Base-by-base conservation (phyloP, 2,113 vertebrate genomes). In the Empidonax alnorum region DNA sequence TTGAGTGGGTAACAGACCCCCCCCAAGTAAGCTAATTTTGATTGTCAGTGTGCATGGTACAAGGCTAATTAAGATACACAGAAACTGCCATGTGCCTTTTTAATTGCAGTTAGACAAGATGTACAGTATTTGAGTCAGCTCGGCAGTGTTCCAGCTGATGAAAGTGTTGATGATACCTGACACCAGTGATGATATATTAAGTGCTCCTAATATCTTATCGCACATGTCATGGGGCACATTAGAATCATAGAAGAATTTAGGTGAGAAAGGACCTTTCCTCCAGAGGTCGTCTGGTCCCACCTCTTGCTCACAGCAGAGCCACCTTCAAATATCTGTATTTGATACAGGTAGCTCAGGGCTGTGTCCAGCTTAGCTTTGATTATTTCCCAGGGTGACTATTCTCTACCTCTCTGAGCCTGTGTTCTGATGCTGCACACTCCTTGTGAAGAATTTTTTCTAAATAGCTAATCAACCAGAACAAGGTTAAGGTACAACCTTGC, bases 91-190 rank as follows among this genome's bases (percentile, higher is more conserved):
- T 69, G 49, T 93, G 83, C 76, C 81, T 90, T 84, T 85, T 87
- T 53, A 89, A 94, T 96, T 94, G 59, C 69, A 17, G 86, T 94
- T 84, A 95, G 91, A 89, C 77, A 63, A 95, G 82, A 80, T 89
- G 69, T 81, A 67, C 68, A 72, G 79, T 93, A 90, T 87, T 96
- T 97, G 93, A 93, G 89, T 92, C 94, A 96, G 85, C 79, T 86
- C 9, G 44, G 77, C 86, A 61, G 59, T 4, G 22, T 80, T 96
- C 87, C 94, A 96, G 50, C 63, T 92, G 89, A 90, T 84, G 65
- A 65, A 76, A 97, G 42, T 65, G 47, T 71, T 93, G 81, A 82
- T 88, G 96, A 78, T 79, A 94, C 81, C 37, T 28, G 91, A 94
- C 84, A 95, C 91, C 79, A 87, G 69, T 93, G 95, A 90, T 95